Conservation (phyloP, 2,888 invertebrate genomes). For the Julus scandinavius region DNA sequence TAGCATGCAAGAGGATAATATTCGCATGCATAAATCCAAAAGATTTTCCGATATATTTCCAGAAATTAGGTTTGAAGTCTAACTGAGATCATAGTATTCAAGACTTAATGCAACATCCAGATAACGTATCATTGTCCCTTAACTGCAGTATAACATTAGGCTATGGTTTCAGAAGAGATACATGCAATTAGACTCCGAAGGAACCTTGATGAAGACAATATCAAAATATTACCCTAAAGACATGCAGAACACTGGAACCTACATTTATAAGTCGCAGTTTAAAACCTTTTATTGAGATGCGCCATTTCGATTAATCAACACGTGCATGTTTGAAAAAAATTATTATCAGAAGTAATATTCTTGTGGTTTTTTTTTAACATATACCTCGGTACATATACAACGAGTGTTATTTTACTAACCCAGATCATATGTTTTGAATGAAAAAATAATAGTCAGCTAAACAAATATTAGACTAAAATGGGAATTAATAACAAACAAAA, state of each 20-base stretch:
- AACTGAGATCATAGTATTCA: background rate
- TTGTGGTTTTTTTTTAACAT: too few species aligned
- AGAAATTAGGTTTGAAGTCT: background rate
- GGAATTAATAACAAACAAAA: too few species aligned
- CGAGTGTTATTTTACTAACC: too few species aligned
- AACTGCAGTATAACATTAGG: background rate
- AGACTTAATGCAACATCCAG: background rate
- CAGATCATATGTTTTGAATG: too few species aligned
- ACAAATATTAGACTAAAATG: too few species aligned
- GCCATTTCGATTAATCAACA: background rate
- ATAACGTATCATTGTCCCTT: background rate
- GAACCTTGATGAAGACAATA: background rate
- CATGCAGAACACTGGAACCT: too few species aligned
- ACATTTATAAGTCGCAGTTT: background rate
- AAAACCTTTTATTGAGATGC: background rate
- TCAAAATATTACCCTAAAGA: background rate
- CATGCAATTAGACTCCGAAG: background rate
- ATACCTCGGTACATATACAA: too few species aligned
- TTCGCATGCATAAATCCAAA: background rate
- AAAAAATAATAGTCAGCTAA: too few species aligned
- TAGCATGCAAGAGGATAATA: background rate
- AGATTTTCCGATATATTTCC: conserved; percentile 15
- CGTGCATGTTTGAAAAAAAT: background rate
- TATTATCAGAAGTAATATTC: too few species aligned
- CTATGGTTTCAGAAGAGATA: background rate